Evolutionary conservation across 2,113 vertebrate genomes (phyloP), one percentile per base, ranked within the genome.

Genomic region (Burhinus bistriatus): DNA sequence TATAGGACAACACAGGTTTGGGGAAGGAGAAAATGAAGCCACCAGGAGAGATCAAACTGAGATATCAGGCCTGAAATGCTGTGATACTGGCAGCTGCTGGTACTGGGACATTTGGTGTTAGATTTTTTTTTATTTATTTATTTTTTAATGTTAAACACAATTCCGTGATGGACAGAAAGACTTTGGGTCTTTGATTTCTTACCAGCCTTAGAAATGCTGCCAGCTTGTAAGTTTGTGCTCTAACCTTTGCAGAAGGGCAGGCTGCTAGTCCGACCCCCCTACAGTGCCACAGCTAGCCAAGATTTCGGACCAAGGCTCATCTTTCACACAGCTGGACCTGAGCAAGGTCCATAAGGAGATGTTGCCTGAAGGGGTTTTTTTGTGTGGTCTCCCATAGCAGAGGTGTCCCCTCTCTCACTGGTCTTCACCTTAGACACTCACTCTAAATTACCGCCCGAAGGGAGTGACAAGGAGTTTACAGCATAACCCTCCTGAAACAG

Each of bases 1-100:
- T 19, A 36, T 62, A 90, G 92, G 95, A 93, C 93, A 86, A 83
- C 11, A 51, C 27, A 66, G 82, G 71, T 75, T 76, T 58, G 54
- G 32, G 27, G 75, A 85, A 69, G 54, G 66, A 70, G 54, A 51
- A 95, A 77, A 91, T 27, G 29, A 95, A 96, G 7, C 17, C 83
- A 61, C 5, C 27, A n/a, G 32, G 66, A 78, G 51, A 70, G 58
- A 83, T 66, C 20, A 18, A 57, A 22, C 19, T 3, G 23, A 91
- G 70, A 36, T 30, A 15, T 8, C 7, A 52, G 27, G 14, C 9
- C 42, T 5, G 9, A 72, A 86, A 30, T 26, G 26, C 9, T 45
- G 45, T 12, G 70, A 45, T 57, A 18, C 6, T 29, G 15, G 23
- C 40, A 61, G 54, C 11, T 61, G 25, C 25, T 51, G 42, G 12